A percentile compares a stretch with the other conserved stretches of the same genome.
These are phyloP conservation scores for Netelia virgata DNA, from an alignment of 2,888 invertebrate species.

Conservation along the genomic window DNA sequence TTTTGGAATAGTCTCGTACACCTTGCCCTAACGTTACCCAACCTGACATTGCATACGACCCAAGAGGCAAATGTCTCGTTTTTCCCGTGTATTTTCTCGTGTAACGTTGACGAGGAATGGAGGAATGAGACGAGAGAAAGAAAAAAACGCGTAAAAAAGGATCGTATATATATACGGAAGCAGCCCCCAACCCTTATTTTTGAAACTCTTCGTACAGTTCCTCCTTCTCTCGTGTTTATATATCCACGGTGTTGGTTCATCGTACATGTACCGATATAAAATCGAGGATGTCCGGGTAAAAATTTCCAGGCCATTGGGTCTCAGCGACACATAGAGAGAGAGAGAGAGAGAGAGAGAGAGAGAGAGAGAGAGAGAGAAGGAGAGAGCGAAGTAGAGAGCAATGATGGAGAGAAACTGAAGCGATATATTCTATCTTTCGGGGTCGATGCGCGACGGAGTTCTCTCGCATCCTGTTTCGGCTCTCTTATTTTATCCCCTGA, in stretches of 20 bases:
- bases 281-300: conserved; percentile 23
- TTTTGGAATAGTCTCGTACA: conserved; percentile 45
- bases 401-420: conserved; percentile 74
- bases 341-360: not conserved
- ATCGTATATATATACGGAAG: conserved; percentile 20
- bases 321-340: conserved; percentile 64
- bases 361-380: conserved; percentile 55
- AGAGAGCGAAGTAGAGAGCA: conserved; percentile 4
- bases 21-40: not conserved
- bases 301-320: conserved; percentile 79
- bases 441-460: conserved; percentile 36
- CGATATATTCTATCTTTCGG: conserved; percentile 78
- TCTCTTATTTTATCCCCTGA: conserved; percentile 50
- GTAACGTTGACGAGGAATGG: conserved; percentile 13
- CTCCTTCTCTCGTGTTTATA: conserved; percentile 17
- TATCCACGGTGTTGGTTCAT: not conserved
- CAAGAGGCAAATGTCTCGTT: conserved; percentile 3
- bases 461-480: conserved; percentile 45
- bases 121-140: not conserved
- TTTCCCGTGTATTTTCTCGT: conserved; percentile 5
- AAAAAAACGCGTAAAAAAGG: conserved; percentile 17
- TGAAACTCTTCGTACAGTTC: not conserved
- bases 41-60: not conserved
- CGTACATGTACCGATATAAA: conserved; percentile 25
- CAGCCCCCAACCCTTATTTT: not conserved